Evolutionary conservation across 2,113 vertebrate species (phyloP), one percentile per base, ranked within the genome.

Genomic region (Pontoporia blainvillei): DNA sequence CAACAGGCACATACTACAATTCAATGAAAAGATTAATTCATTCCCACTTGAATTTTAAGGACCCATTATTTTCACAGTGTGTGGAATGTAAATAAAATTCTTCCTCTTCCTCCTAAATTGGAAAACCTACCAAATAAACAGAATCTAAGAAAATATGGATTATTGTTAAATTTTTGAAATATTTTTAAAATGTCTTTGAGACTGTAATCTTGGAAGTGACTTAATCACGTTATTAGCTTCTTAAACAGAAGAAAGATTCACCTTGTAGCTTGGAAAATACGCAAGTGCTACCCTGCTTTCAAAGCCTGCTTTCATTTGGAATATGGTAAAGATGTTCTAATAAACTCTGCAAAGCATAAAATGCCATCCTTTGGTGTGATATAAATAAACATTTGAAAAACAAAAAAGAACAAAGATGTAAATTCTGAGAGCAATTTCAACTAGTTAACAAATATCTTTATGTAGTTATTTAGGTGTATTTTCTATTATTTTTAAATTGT

Each of bases 401-500:
- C 41, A 49, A 69, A 93, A 81, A 62, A 72, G 27, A 67, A 82
- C 23, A 46, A 91, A 86, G 8, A 39, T 9, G 3, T 66, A 84
- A 90, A 73, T 79, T 90, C 71, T 44, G 20, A 92, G 34, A 29
- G 25, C 31, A 75, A 75, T 90, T 85, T 86, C 27, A 46, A 36
- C 59, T n/a, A 67, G 23, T 90, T 73, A 94, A 88, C 54, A 71
- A 86, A 15, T 17, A 69, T 44, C 75, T 79, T 10, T 36, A 85
- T 5, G 44, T 76, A 66, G 36, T 34, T 52, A 71, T 41, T 44
- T 52, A 49, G 11, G 34, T 49, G 23, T 81, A 27, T 75, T 86
- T 96, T 64, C 44, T 82, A 76, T 67, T 91, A 88, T 87, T 94
- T 88, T 93, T 31, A 91, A 75, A 66, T 67, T 61, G 15, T 49